Evolutionary conservation across 1,140 invertebrate genomes (phyloP).

Genomic region (Zeugodacus cucurbitae): DNA sequence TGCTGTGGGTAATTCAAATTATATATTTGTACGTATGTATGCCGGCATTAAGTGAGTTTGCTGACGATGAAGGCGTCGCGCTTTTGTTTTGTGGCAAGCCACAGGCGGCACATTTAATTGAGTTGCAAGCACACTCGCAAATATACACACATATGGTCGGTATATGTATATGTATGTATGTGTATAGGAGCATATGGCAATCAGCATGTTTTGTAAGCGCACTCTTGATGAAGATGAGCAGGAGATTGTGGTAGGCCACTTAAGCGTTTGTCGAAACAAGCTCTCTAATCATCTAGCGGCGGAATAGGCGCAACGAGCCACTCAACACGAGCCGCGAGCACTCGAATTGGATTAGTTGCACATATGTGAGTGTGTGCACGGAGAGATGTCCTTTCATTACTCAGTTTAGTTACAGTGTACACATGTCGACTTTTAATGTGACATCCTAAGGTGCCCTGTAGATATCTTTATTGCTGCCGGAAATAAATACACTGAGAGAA

Average conservation of each 20-base stretch:
- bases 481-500: background rate
- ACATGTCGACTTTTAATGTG: background rate
- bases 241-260: conserved; percentile 14
- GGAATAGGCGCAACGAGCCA: background rate
- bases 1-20: background rate
- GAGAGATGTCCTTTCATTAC: background rate
- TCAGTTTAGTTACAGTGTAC: background rate
- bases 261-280: conserved; percentile 9
- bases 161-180: background rate
- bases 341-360: background rate
- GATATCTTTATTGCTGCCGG: background rate
- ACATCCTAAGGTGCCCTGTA: background rate
- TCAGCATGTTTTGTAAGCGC: background rate
- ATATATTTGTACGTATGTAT: background rate
- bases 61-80: background rate
- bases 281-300: background rate
- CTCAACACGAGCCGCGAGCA: background rate
- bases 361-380: background rate
- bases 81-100: conserved; percentile 23
- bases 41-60: background rate
- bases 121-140: background rate
- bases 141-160: background rate
- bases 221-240: background rate
- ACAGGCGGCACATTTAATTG: conserved; percentile 14
- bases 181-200: background rate